Conservation (phyloP, 2,888 invertebrate genomes). For the Anoncus sp. region DNA sequence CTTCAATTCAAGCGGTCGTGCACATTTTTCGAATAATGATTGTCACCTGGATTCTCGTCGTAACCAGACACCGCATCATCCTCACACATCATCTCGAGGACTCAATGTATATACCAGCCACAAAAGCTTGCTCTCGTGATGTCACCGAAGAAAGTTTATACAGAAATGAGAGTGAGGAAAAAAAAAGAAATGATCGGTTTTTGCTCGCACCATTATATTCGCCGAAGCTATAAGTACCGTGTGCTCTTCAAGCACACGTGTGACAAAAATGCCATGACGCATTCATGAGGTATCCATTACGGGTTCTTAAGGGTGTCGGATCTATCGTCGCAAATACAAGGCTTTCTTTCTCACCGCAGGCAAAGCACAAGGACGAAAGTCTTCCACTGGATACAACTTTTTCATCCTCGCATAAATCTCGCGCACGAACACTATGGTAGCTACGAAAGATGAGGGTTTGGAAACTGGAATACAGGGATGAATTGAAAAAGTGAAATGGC, state of each 20-base stretch:
- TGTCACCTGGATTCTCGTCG: constrained; percentile 48
- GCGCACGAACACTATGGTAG: constrained; percentile 39
- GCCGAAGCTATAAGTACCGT: constrained; percentile 30
- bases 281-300: constrained; percentile 54
- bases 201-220: constrained; percentile 30
- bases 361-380: constrained; percentile 52
- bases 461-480: constrained; percentile 10
- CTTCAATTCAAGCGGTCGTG: constrained; percentile 29
- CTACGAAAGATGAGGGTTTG: constrained; percentile 13
- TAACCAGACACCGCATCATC: constrained; percentile 14
- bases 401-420: constrained; percentile 62
- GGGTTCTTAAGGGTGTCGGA: constrained; percentile 48
- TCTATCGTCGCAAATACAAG: constrained; percentile 25
- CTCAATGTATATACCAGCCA: constrained; percentile 52
- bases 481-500: constrained; percentile 31
- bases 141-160: constrained; percentile 46
- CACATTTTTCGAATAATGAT: constrained; percentile 31
- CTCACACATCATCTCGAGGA: constrained; percentile 49
- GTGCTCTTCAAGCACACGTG: constrained; percentile 24
- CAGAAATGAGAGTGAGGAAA: constrained; percentile 20
- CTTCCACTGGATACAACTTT: constrained; percentile 55
- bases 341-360: constrained; percentile 53
- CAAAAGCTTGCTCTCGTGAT: constrained; percentile 35
- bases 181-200: constrained; percentile 19
- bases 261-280: constrained; percentile 51